Percentiles rank a stretch among this genome's conserved stretches.
Conservation (phyloP, 1,140 invertebrate genomes). For the Carposina sasakii region DNA sequence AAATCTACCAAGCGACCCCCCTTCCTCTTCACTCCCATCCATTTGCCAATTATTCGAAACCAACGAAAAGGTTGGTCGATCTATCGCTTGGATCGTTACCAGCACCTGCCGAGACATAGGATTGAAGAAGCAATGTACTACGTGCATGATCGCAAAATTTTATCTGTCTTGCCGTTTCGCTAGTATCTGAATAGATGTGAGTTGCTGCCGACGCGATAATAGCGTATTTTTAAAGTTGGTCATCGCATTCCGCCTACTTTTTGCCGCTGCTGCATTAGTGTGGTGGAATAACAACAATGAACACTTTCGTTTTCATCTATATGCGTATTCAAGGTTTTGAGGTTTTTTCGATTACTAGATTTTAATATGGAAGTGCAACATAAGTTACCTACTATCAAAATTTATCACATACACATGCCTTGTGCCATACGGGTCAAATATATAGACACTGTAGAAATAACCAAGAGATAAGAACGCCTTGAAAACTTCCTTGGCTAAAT, state of each 20-base stretch:
- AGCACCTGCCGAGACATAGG: slow-evolving; percentile 16
- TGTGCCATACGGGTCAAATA: no score
- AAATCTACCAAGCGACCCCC: slow-evolving; percentile 60
- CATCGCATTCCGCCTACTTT: slow-evolving; percentile 34
- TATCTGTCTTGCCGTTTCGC: neutral
- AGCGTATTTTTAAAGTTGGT: slow-evolving; percentile 39
- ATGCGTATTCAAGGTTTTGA: no score
- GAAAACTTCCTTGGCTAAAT: no score
- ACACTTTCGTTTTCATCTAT: no score
- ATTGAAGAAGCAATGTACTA: slow-evolving; percentile 34
- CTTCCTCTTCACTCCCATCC: slow-evolving; percentile 38
- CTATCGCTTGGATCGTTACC: slow-evolving; percentile 32
- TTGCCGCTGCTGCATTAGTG: slow-evolving; percentile 21
- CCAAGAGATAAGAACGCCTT: no score
- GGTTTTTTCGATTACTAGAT: no score
- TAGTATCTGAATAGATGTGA: slow-evolving; percentile 3
- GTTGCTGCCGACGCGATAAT: slow-evolving; percentile 31
- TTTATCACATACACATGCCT: no score
- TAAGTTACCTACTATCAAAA: no score
- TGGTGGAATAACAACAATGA: slow-evolving; percentile 22
- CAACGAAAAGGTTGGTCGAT: slow-evolving; percentile 35
- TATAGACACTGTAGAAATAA: no score
- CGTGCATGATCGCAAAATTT: neutral
- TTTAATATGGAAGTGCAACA: no score
- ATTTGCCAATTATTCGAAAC: slow-evolving; percentile 52